Evolutionary conservation across 2,113 vertebrate species (phyloP).

Genomic region (Pluvianellus socialis): DNA sequence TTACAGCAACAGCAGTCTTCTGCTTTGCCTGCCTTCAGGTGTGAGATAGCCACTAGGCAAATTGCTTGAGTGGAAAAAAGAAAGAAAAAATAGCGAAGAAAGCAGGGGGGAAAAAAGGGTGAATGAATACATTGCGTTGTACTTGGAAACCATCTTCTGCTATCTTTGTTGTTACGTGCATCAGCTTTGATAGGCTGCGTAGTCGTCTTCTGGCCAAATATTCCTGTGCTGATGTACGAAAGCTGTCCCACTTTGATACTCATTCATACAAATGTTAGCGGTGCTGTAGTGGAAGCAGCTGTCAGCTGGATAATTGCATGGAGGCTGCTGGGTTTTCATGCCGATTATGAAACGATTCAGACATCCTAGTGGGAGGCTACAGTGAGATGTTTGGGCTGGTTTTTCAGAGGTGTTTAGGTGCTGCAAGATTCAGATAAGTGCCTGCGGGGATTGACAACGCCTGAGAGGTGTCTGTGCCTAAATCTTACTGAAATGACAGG

Average conservation of each 20-base stretch:
- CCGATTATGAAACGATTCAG: background rate
- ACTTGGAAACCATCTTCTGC: background rate
- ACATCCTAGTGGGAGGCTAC: background rate
- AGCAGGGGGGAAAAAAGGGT: fast-evolving
- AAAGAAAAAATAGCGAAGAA: background rate
- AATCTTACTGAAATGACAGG: background rate
- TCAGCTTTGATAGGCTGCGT: conserved; percentile 20
- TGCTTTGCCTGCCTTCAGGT: background rate
- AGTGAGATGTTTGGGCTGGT: background rate
- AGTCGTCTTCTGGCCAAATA: background rate
- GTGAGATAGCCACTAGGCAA: background rate
- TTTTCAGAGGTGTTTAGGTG: conserved; percentile 3
- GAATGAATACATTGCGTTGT: background rate
- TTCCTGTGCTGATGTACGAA: background rate
- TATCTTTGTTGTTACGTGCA: background rate
- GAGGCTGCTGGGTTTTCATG: background rate
- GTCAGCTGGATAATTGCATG: conserved; percentile 19
- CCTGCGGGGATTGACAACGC: background rate
- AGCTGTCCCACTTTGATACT: conserved; percentile 35
- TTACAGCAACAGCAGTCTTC: background rate
- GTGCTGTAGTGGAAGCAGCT: conserved; percentile 36
- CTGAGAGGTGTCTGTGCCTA: background rate
- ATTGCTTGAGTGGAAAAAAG: background rate
- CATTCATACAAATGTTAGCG: background rate
- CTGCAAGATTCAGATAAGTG: background rate